Percentiles rank a stretch among this genome's conserved stretches.
Evolutionary conservation across 2,797 vertebrate species (phyloP).

Genomic region (Philypnodon macrostomus): DNA sequence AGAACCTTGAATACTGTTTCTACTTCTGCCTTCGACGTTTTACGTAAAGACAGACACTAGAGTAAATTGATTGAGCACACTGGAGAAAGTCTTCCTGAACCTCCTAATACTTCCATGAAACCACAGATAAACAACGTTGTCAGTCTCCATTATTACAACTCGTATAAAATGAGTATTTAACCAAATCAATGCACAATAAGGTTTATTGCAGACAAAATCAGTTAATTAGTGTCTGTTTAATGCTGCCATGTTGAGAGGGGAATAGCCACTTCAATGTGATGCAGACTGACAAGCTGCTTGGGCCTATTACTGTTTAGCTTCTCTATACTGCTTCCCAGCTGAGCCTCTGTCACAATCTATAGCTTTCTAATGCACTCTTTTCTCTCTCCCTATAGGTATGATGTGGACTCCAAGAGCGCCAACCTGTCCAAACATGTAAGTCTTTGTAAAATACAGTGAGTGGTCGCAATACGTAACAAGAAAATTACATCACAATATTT

Average conservation of each 20-base stretch:
- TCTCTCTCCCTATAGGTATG: constrained; percentile 80
- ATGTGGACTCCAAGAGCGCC: constrained; percentile 96
- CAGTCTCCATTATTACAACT: no score
- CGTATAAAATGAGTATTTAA: no score
- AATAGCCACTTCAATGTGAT: constrained; percentile 29
- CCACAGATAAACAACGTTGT: no score
- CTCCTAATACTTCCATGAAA: no score
- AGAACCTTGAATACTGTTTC: no score
- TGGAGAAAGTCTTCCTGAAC: no score
- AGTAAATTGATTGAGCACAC: no score
- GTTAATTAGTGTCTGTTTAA: constrained; percentile 35
- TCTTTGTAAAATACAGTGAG: constrained; percentile 35
- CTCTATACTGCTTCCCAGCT: constrained; percentile 45
- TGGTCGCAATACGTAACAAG: neutral
- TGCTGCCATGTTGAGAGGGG: constrained; percentile 11
- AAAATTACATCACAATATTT: no score
- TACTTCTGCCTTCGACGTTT: no score
- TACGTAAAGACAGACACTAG: no score
- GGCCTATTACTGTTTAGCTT: constrained; percentile 31
- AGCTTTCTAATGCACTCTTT: constrained; percentile 16
- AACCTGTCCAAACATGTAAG: constrained; percentile 98
- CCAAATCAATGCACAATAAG: no score
- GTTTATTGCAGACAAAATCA: neutral
- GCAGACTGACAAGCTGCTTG: constrained; percentile 35
- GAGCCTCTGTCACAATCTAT: constrained; percentile 38